Percentiles rank a stretch among this genome's conserved stretches.
phyloP scores from a whole-genome alignment of 2,888 invertebrate species.

The Lottia gigantea region DNA sequence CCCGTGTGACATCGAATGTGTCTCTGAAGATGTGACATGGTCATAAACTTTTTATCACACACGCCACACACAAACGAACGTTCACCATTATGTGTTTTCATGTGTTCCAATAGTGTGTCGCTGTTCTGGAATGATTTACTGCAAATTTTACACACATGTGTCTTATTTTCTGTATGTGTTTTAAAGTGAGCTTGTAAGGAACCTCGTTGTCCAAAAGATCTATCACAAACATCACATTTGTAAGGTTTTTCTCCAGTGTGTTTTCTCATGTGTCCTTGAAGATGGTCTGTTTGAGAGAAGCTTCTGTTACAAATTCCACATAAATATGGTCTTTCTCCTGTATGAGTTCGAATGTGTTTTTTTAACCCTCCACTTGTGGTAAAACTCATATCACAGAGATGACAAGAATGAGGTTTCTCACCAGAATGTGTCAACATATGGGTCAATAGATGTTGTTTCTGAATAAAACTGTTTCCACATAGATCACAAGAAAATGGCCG shows the following conservation, averaged over 20 bases:
- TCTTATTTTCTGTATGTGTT: background rate
- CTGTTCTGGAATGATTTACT: background rate
- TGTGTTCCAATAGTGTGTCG: background rate
- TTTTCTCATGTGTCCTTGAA: background rate
- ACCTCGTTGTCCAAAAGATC: background rate
- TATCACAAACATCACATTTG: background rate
- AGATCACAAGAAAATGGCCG: background rate
- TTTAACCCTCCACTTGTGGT: background rate
- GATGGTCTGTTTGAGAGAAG: background rate
- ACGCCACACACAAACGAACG: background rate
- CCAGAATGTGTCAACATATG: background rate
- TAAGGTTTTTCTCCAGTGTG: background rate
- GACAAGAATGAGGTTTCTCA: background rate
- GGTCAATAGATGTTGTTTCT: background rate
- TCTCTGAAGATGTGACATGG: background rate
- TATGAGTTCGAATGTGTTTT: conserved; percentile 1
- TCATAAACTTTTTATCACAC: background rate
- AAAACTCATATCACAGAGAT: background rate
- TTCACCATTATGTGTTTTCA: background rate
- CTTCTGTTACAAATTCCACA: background rate
- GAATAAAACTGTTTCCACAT: background rate
- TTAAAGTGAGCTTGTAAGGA: background rate
- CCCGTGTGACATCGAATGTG: background rate
- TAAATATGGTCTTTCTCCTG: background rate
- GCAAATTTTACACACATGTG: background rate